Evolutionary conservation across 2,888 invertebrate genomes (phyloP), one percentile per base, ranked within the genome.

Genomic region (Erebia palarica): DNA sequence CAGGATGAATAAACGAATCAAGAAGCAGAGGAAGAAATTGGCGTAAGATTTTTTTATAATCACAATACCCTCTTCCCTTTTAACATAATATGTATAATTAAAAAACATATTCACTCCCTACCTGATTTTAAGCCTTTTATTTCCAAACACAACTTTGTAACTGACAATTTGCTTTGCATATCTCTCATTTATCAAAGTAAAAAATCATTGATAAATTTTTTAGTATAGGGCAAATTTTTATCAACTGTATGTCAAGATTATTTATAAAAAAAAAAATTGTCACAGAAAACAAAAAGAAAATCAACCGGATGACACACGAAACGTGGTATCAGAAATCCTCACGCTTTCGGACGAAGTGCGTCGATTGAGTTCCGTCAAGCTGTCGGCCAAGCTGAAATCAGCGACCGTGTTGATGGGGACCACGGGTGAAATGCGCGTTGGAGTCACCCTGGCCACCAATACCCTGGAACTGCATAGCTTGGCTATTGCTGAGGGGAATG

Each of bases 311-410:
- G 84, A 83, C 0, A 89, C 88, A 18, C 73, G 84, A 0, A 75
- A 81, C 9, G 89, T 89, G 49, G 80, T 90, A 3, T 82, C 88
- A 0, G 86, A 90, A 72, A 68, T 88, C 0, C 81, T 96, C 7
- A 95, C 95, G 18, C 86, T 97, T 3, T 94, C 94, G 0, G 97
- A 98, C 83, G 96, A 96, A 89, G 96, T 98, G 0, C 94, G 94
- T 77, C 91, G 97, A 49, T 85, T 97, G 16, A 93, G 95, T 0
- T 92, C 94, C 5, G 92, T 97, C 5, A 96, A 95, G 84, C 86
- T 95, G 16, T 90, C 94, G 0, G 94, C 94, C n/a, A 96, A 96
- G 88, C 90, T 95, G 51, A 97, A 97, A 85, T 95, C 96, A 0
- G 88, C 96, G 0, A 95, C 96, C 78, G 83, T 97, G 3, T 86